A percentile compares a stretch with the other conserved stretches of the same genome.
phyloP scores from a whole-genome alignment of 2,888 invertebrate species.

The Euclidia mi region DNA sequence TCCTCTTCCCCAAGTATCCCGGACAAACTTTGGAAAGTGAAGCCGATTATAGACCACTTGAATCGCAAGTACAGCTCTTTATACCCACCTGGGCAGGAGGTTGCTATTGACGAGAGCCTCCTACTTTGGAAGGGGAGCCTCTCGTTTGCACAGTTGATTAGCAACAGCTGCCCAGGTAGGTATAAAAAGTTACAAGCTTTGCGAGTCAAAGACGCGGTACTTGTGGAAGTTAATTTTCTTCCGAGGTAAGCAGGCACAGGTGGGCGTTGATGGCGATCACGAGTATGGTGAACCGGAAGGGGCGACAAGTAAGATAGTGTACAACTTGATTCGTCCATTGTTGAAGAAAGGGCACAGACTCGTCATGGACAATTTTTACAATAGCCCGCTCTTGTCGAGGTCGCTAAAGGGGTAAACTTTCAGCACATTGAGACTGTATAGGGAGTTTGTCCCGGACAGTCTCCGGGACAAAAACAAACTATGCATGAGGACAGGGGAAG shows the following conservation, averaged over 20 bases:
- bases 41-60: conserved; percentile 8
- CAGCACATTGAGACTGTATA: conserved; percentile 10
- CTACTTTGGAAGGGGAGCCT: conserved; percentile 17
- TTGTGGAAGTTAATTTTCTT: conserved; percentile 9
- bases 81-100: conserved; percentile 17
- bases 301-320: conserved; percentile 15
- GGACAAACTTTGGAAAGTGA: background rate
- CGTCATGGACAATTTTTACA: conserved; percentile 22
- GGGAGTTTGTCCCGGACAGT: conserved; percentile 19
- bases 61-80: conserved; percentile 16
- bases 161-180: conserved; percentile 20
- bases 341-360: conserved; percentile 16
- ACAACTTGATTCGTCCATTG: conserved; percentile 13
- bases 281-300: conserved; percentile 3
- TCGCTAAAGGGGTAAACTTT: conserved; percentile 10
- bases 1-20: conserved; percentile 6
- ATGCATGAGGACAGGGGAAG: conserved; percentile 14
- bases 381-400: conserved; percentile 10
- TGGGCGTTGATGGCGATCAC: background rate
- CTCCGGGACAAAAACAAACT: conserved; percentile 8
- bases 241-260: background rate
- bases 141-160: conserved; percentile 19
- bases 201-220: conserved; percentile 15
- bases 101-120: conserved; percentile 17
- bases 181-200: conserved; percentile 17